Base-by-base conservation (phyloP, 2,797 vertebrate species). In the Ateles fusciceps region DNA sequence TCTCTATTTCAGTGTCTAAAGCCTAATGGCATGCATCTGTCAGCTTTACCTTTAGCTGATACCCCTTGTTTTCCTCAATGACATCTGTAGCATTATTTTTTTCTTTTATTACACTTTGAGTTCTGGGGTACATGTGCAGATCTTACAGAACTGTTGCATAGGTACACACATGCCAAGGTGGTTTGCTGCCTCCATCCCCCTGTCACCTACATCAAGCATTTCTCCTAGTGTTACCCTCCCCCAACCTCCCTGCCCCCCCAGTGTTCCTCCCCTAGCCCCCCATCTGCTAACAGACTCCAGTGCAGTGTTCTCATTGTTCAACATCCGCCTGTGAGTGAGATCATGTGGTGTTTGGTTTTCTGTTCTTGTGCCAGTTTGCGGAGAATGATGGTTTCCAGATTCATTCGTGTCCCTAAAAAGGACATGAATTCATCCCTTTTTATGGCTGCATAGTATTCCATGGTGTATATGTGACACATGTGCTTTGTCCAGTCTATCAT, bases 1-100 rank as follows among this genome's bases (percentile, higher is more conserved):
- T 93, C 50, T 91, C 44, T 42, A 26, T 72, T 81, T 44, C 74
- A 44, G 17, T 91, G 71, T 93, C 78, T 86, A 75, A 94, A 89
- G 39, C 3, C 17, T 86, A 61, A 84, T 39, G 72, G 24, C 1
- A 59, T 3, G 4, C 68, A 80, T 93, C 26, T 33, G n/a, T 90
- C 39, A 91, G 50, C 57, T 72, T 74, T 30, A 39, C 44, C 13
- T 91, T 71, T 48, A 24, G 39, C 13, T 44, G 33, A 78, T 76
- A 36, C 84, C 30, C 39, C 55, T 4, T 76, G 1, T 44, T 89
- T 59, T 59, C 68, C 81, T 81, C 24, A 57, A 46, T 4, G 71
- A 3, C 1, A 59, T 50, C 28, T 48, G 52, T 1, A 78, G 26
- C 39, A 78, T 30, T 71, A 28, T 59, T 59, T 57, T 59, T 55